Evolutionary conservation across 1,140 invertebrate genomes (phyloP).

Genomic region (Drosophila kurseongensis): DNA sequence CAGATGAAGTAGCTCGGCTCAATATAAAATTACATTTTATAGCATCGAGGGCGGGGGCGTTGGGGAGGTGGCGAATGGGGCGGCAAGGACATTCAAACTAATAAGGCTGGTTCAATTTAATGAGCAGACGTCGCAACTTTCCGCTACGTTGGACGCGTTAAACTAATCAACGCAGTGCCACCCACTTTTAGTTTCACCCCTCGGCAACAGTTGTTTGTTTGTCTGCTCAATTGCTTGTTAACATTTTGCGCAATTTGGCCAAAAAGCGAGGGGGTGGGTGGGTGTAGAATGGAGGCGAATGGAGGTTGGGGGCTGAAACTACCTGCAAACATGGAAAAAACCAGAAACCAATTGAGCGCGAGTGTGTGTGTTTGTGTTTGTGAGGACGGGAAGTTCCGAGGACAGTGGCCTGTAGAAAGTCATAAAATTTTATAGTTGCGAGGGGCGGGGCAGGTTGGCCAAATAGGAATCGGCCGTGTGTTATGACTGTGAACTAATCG

Average conservation of each 20-base stretch:
- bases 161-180: conserved; percentile 75
- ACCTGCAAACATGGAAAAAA: conserved; percentile 81
- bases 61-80: conserved; percentile 9
- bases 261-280: conserved; percentile 8
- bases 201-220: conserved; percentile 75
- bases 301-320: conserved; percentile 55
- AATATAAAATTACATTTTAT: conserved; percentile 72
- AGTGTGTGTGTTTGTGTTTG: conserved; percentile 27
- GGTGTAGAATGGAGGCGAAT: not conserved
- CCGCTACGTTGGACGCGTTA: conserved; percentile 78
- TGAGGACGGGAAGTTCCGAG: conserved; percentile 2
- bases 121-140: conserved; percentile 79
- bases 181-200: not conserved
- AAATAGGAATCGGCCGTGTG: conserved; percentile 51
- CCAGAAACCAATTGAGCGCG: conserved; percentile 78
- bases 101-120: conserved; percentile 80
- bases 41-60: conserved; percentile 7
- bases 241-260: conserved; percentile 80
- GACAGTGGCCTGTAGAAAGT: conserved; percentile 62
- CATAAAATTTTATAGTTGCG: conserved; percentile 81
- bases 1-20: conserved; percentile 39
- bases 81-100: conserved; percentile 62
- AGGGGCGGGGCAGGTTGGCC: conserved; percentile 21
- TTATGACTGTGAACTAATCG: conserved; percentile 82
- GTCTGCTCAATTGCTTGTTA: conserved; percentile 83